Percentiles rank a stretch among this genome's conserved stretches.
Evolutionary conservation across 2,888 invertebrate species (phyloP).

Genomic region (Apoda limacodes): DNA sequence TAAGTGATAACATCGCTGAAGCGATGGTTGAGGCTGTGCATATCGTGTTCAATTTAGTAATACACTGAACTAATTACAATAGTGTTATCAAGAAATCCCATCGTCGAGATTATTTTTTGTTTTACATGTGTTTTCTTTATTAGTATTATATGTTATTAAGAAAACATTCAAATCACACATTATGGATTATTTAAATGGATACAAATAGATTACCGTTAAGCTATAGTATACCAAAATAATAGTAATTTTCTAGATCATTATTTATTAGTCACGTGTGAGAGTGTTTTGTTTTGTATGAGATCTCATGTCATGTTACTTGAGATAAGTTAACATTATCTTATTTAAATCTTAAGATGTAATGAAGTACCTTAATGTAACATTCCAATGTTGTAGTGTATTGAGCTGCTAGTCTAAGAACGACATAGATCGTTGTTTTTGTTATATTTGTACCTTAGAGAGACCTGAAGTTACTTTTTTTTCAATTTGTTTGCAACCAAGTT

Average conservation of each 20-base stretch:
- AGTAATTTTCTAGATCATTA: conserved; percentile 58
- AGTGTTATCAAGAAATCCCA: conserved; percentile 55
- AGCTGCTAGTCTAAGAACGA: conserved; percentile 59
- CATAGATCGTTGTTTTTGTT: conserved; percentile 28
- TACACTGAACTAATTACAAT: conserved; percentile 41
- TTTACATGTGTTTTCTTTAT: conserved; percentile 44
- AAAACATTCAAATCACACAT: conserved; percentile 38
- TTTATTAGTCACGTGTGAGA: conserved; percentile 56
- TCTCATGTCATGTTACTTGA: no score
- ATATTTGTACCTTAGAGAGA: conserved; percentile 22
- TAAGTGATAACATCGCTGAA: conserved; percentile 51
- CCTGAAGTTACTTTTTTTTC: conserved; percentile 23
- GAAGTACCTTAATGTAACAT: no score
- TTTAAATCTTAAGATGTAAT: no score
- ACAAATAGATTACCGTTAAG: conserved; percentile 39
- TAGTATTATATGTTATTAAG: conserved; percentile 49
- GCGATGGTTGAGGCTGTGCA: conserved; percentile 65
- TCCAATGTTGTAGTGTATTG: conserved; percentile 51
- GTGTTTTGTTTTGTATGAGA: conserved; percentile 54
- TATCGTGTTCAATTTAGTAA: conserved; percentile 65
- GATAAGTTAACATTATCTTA: no score
- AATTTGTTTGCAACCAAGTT: conserved; percentile 46
- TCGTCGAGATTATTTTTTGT: conserved; percentile 57
- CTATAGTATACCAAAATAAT: conserved; percentile 62
- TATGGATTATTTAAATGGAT: conserved; percentile 27